Conservation (phyloP, 1,140 invertebrate genomes). For the Cataglyphis hispanica region DNA sequence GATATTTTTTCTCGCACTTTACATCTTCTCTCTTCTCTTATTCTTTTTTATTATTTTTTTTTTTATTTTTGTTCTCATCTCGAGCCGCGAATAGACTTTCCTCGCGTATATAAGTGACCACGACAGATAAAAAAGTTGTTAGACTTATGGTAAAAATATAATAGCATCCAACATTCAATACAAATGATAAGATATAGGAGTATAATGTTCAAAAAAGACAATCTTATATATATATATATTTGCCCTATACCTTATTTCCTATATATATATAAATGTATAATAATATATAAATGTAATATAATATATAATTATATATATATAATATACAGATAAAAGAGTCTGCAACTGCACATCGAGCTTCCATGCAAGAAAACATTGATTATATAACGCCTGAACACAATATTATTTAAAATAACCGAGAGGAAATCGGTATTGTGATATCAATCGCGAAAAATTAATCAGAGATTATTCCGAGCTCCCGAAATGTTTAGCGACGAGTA, state of each 20-base stretch:
- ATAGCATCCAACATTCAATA: slow-evolving; percentile 83
- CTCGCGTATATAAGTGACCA: slow-evolving; percentile 76
- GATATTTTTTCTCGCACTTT: slow-evolving; percentile 13
- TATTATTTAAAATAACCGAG: slow-evolving; percentile 76
- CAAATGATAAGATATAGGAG: slow-evolving; percentile 75
- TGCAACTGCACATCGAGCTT: slow-evolving; percentile 86
- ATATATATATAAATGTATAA: slow-evolving; percentile 65
- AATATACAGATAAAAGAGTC: slow-evolving; percentile 82
- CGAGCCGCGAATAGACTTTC: slow-evolving; percentile 78
- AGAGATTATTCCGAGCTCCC: slow-evolving; percentile 29
- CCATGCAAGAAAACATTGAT: slow-evolving; percentile 86
- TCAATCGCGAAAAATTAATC: background rate
- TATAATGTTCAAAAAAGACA: slow-evolving; percentile 59
- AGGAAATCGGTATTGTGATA: slow-evolving; percentile 47
- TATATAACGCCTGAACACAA: slow-evolving; percentile 83
- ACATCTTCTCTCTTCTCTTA: no score
- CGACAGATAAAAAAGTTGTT: slow-evolving; percentile 77
- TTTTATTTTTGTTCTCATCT: background rate
- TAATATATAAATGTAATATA: slow-evolving; percentile 64
- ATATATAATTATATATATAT: slow-evolving; percentile 76
- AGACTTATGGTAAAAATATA: slow-evolving; percentile 76
- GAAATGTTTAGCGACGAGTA: background rate
- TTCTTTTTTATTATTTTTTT: background rate
- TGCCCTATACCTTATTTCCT: slow-evolving; percentile 66
- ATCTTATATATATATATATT: slow-evolving; percentile 65